A percentile compares a stretch with the other conserved stretches of the same genome.
These are phyloP conservation scores for Schizopygopsis pylzovi DNA, from an alignment of 2,797 vertebrate species.

Conservation along the genomic window DNA sequence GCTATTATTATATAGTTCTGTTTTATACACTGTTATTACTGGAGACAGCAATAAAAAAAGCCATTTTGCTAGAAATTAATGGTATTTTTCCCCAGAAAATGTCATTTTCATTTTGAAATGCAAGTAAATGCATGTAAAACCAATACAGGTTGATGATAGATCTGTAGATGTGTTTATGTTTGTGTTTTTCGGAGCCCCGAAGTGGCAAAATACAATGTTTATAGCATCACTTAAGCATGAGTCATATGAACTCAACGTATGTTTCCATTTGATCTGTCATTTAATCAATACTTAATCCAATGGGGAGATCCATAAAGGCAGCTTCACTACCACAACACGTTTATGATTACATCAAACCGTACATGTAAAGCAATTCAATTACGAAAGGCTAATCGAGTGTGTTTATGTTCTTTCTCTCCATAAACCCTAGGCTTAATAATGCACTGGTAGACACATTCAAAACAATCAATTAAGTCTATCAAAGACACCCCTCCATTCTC, in stretches of 20 bases:
- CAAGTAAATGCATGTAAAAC: background rate
- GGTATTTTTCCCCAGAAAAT: no score
- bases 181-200: background rate
- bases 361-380: constrained; percentile 45
- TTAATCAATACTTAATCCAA: constrained; percentile 27
- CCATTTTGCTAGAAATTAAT: no score
- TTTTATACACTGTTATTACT: no score
- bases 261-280: constrained; percentile 3
- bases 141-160: background rate
- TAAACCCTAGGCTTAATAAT: constrained; percentile 34
- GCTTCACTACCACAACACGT: background rate
- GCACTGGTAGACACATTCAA: constrained; percentile 1
- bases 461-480: constrained; percentile 33
- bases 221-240: background rate
- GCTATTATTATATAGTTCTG: no score
- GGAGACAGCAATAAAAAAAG: no score
- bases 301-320: background rate
- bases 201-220: background rate
- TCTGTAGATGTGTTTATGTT: background rate
- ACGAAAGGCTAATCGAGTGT: constrained; percentile 21
- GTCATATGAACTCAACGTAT: background rate
- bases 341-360: constrained; percentile 1
- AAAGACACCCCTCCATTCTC: background rate
- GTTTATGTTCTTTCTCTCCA: constrained; percentile 18
- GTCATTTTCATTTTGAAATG: no score